Percentiles rank a stretch among this genome's conserved stretches.
These are phyloP conservation scores for Andrena fulva DNA, from an alignment of 2,888 invertebrate species.

Conservation along the genomic window DNA sequence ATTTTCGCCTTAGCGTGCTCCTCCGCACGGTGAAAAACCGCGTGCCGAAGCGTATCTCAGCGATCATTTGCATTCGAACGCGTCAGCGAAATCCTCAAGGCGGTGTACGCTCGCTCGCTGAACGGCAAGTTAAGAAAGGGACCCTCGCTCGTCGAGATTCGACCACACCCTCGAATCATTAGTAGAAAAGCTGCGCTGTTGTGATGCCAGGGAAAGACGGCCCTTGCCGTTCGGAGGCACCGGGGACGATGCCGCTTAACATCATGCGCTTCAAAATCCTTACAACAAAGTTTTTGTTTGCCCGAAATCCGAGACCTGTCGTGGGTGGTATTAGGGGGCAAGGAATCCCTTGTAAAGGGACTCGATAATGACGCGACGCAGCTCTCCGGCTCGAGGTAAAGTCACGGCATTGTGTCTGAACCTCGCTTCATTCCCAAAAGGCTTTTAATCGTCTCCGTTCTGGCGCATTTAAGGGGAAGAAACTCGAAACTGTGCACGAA, in stretches of 20 bases:
- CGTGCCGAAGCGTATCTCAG: not conserved
- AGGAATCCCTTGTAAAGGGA: constrained; percentile 56
- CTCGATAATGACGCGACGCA: constrained; percentile 53
- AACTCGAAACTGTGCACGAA: not conserved
- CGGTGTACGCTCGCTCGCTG: not conserved
- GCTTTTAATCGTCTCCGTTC: constrained; percentile 24
- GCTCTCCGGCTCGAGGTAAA: not conserved
- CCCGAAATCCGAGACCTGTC: constrained; percentile 53
- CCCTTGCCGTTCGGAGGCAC: constrained; percentile 41
- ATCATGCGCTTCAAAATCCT: constrained; percentile 62
- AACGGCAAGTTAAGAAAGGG: constrained; percentile 37
- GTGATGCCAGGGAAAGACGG: constrained; percentile 62
- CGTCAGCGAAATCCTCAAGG: constrained; percentile 45
- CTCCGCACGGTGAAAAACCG: constrained; percentile 23
- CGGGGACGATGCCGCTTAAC: constrained; percentile 54
- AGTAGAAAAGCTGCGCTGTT: constrained; percentile 65
- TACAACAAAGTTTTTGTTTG: constrained; percentile 67
- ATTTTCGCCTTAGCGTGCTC: constrained; percentile 12
- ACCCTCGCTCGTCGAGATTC: constrained; percentile 50
- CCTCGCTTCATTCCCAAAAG: constrained; percentile 4
- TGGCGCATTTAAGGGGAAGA: constrained; percentile 11
- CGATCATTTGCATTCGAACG: constrained; percentile 50
- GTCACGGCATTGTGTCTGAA: constrained; percentile 25
- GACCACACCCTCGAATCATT: constrained; percentile 68
- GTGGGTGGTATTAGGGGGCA: constrained; percentile 27